Conservation (phyloP, 2,113 vertebrate species). For the Sphaerodactylus townsendi region DNA sequence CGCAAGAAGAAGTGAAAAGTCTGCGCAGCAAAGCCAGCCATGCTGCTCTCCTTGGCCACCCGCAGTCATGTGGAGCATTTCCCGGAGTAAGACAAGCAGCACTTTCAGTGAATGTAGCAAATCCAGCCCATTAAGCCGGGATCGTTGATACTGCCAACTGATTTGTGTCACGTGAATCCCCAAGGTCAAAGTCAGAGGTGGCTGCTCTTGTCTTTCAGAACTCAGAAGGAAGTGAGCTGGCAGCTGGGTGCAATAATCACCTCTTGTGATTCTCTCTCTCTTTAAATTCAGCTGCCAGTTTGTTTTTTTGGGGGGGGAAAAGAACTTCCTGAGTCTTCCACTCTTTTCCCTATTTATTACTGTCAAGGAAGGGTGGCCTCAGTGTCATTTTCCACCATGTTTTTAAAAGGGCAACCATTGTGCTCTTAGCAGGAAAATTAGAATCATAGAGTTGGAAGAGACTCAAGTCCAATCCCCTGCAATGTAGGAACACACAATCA, state of each 20-base stretch:
- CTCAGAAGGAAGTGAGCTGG: not conserved
- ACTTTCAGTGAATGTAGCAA: fast-evolving
- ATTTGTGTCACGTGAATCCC: not conserved
- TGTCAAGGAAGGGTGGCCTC: not conserved
- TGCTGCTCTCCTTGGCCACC: constrained; percentile 76
- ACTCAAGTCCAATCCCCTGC: too few species aligned
- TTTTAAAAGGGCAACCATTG: not conserved
- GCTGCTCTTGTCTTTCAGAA: not conserved
- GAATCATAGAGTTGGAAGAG: too few species aligned
- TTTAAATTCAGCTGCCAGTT: not conserved
- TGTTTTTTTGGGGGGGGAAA: not conserved
- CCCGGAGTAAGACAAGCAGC: constrained; percentile 81
- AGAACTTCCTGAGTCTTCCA: not conserved
- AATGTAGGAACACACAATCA: too few species aligned
- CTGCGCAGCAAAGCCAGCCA: constrained; percentile 84
- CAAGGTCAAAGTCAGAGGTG: not conserved
- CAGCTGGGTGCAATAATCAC: not conserved
- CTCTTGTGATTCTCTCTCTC: not conserved
- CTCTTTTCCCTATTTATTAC: not conserved
- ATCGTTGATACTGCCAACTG: not conserved
- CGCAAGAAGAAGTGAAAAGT: constrained; percentile 91
- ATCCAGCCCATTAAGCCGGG: fast-evolving
- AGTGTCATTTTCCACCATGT: not conserved
- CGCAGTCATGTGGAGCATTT: constrained; percentile 78
- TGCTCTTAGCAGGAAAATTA: not conserved